phyloP scores from a whole-genome alignment of 2,888 invertebrate species.

The Iphiclides podalirius region DNA sequence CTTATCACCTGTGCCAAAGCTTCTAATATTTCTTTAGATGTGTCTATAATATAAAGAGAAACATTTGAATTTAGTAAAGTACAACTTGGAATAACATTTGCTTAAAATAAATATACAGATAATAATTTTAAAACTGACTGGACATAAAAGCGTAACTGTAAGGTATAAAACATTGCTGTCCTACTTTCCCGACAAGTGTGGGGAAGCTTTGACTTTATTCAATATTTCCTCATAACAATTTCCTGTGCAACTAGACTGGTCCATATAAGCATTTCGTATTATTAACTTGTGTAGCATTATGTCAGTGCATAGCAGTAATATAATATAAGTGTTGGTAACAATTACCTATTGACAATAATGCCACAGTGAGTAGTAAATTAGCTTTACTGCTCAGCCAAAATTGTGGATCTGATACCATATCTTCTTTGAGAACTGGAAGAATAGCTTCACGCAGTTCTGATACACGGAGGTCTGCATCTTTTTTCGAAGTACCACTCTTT shows the following conservation, averaged over 20 bases:
- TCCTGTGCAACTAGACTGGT: no score
- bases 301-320: no score
- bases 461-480: conserved; percentile 82
- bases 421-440: conserved; percentile 77
- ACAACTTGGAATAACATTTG: background rate
- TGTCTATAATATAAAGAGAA: conserved; percentile 42
- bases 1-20: conserved; percentile 59
- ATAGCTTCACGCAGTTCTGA: conserved; percentile 85
- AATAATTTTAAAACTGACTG: no score
- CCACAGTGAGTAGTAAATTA: conserved; percentile 84
- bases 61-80: background rate
- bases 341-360: conserved; percentile 84
- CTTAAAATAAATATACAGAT: background rate
- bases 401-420: conserved; percentile 78
- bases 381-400: conserved; percentile 86
- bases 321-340: no score
- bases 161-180: no score
- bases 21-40: conserved; percentile 54
- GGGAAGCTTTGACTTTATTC: no score
- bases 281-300: no score
- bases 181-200: no score
- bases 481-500: conserved; percentile 85
- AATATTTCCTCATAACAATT: no score
- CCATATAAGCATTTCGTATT: no score
- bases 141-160: no score